Evolutionary conservation across 2,797 vertebrate species (phyloP).

Genomic region (Phataginus tricuspis): DNA sequence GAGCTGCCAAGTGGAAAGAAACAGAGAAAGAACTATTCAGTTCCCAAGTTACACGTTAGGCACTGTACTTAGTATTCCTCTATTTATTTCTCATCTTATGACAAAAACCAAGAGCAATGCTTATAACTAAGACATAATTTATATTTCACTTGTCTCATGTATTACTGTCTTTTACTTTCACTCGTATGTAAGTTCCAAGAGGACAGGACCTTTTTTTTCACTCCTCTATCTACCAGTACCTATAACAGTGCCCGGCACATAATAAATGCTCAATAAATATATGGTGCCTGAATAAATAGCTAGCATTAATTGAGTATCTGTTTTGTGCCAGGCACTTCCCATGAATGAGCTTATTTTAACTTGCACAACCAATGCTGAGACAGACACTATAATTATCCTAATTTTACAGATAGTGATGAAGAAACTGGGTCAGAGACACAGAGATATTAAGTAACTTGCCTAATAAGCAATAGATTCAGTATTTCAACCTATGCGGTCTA

Average conservation of each 20-base stretch:
- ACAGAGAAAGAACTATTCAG: not conserved
- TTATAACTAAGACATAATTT: not conserved
- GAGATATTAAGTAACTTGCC: conserved; percentile 42
- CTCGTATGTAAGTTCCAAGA: not conserved
- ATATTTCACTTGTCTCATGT: conserved; percentile 21
- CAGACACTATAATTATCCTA: not conserved
- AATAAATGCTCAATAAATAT: not conserved
- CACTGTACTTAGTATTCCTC: not conserved
- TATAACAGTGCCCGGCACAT: not conserved
- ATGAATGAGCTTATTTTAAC: conserved; percentile 15
- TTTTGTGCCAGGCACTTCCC: not conserved
- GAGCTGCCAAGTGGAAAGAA: conserved; percentile 4
- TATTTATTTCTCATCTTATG: not conserved
- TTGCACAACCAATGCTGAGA: conserved; percentile 8
- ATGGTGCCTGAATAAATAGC: conserved; percentile 17
- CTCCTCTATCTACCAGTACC: not conserved
- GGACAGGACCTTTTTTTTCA: not conserved
- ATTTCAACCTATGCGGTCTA: conserved; percentile 4
- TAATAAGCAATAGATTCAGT: not conserved
- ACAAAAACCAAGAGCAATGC: not conserved
- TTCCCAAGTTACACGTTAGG: not conserved
- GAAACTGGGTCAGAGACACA: not conserved
- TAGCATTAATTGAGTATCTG: not conserved
- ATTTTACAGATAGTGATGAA: conserved; percentile 19
- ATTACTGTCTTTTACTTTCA: not conserved